Evolutionary conservation across 2,888 invertebrate genomes (phyloP).

Genomic region (Syrista parreyssii): DNA sequence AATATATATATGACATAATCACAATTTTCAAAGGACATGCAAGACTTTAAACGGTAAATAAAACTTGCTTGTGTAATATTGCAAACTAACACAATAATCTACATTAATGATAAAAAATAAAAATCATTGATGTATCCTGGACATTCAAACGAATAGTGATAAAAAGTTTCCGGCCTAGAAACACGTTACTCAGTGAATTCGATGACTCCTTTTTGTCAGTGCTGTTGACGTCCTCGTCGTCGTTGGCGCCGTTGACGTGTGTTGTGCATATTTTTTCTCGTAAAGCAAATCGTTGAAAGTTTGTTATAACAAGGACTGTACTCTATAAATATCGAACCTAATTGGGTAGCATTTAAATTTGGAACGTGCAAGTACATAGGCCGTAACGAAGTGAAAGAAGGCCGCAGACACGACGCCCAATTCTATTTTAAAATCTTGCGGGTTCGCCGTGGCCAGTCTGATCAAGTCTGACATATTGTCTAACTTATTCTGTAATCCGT

Average conservation of each 20-base stretch:
- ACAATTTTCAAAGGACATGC: background rate
- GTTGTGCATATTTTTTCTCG: background rate
- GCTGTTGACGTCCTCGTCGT: background rate
- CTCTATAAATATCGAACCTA: conserved; percentile 42
- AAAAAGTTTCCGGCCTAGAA: background rate
- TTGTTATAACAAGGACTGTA: conserved; percentile 15
- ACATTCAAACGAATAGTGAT: background rate
- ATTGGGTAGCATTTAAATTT: conserved; percentile 49
- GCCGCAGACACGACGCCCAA: conserved; percentile 19
- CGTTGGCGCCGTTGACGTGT: background rate
- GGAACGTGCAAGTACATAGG: conserved; percentile 30
- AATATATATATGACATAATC: background rate
- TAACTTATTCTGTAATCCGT: background rate
- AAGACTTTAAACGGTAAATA: background rate
- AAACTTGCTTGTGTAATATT: background rate
- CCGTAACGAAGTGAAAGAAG: background rate
- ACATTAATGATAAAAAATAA: background rate
- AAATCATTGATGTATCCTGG: background rate
- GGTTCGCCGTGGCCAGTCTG: background rate
- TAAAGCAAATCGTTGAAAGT: background rate
- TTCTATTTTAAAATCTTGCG: conserved; percentile 38
- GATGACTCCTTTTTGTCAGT: background rate
- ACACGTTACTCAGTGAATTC: background rate
- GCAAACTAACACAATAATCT: background rate
- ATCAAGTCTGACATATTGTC: background rate